Evolutionary conservation across 2,113 vertebrate species (phyloP), one percentile per base, ranked within the genome.

Genomic region (Thamnophis sirtalis): DNA sequence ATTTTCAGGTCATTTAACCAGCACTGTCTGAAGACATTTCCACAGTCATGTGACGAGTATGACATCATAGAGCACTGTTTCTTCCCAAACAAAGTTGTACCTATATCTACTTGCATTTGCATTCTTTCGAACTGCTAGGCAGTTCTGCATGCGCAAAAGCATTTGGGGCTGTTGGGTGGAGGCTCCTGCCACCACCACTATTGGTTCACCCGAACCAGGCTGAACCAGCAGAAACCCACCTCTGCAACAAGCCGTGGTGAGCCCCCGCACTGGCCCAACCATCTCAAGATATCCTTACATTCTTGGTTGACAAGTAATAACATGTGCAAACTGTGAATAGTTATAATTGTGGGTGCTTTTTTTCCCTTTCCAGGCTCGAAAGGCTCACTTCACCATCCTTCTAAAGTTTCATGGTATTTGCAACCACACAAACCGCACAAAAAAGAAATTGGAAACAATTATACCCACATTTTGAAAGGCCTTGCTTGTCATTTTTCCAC

Each of bases 351-450:
- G 22, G 3, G n/a, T n/a, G n/a, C n/a, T 95, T 95, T 95, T 93
- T 94, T 24, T 3, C 3, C 58, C 92, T 89, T 48, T 90, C 51
- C 21, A 88, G 9, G 51, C 33, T 87, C 93, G 91, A 91, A 68
- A 92, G 93, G 92, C 94, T 93, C 56, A 58, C 84, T 94, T 92
- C 92, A 94, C 2, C 26, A 50, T 50, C 51, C 56, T 24, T 63
- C 33, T 51, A 93, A 94, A 93, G 33, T 26, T 54, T 87, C 50
- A 24, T 88, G 48, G 96, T 95, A 95, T 95, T 94, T 95, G 87
- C 93, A 91, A 86, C 63, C 63, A 68, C 63, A 68, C 63, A 60
- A 60, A 60, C 24, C 24, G 3, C 58, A 26, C 58, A 50, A 88
- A 51, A 89, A 91, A 90, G 63, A 33, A 68, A 33, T 5, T 93